A percentile compares a stretch with the other conserved stretches of the same genome.
Evolutionary conservation across 2,888 invertebrate species (phyloP).

Genomic region (Elysia crispata): DNA sequence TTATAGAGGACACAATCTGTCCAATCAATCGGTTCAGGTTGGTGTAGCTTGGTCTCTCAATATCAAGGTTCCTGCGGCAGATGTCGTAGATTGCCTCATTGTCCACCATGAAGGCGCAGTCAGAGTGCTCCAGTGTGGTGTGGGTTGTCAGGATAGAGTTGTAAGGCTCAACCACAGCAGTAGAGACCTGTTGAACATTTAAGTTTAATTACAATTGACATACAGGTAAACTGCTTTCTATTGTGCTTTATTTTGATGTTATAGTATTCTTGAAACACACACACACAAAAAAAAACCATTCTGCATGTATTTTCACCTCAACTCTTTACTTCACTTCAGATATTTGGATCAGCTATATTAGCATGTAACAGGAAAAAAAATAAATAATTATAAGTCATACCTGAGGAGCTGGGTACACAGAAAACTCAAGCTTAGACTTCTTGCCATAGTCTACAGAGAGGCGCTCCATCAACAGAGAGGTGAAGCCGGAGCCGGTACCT

Average conservation of each 20-base stretch:
- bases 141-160: conserved; percentile 53
- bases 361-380: no score
- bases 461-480: conserved; percentile 47
- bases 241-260: neutral
- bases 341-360: no score
- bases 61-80: conserved; percentile 52
- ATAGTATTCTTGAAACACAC: no score
- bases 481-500: conserved; percentile 47
- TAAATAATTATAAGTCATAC: conserved; percentile 31
- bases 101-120: conserved; percentile 83
- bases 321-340: neutral
- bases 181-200: conserved; percentile 29
- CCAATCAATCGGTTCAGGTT: conserved; percentile 53
- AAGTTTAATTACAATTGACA: neutral
- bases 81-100: conserved; percentile 54
- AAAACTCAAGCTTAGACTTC: conserved; percentile 81
- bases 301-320: neutral
- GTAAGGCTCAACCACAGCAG: conserved; percentile 51
- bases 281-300: no score
- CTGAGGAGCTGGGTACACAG: conserved; percentile 87
- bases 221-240: no score
- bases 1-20: conserved; percentile 51
- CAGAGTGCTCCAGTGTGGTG: conserved; percentile 90
- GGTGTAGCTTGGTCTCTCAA: conserved; percentile 52
- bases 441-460: conserved; percentile 80